Evolutionary conservation across 1,140 invertebrate genomes (phyloP).

Genomic region (Sinonovacula constricta): DNA sequence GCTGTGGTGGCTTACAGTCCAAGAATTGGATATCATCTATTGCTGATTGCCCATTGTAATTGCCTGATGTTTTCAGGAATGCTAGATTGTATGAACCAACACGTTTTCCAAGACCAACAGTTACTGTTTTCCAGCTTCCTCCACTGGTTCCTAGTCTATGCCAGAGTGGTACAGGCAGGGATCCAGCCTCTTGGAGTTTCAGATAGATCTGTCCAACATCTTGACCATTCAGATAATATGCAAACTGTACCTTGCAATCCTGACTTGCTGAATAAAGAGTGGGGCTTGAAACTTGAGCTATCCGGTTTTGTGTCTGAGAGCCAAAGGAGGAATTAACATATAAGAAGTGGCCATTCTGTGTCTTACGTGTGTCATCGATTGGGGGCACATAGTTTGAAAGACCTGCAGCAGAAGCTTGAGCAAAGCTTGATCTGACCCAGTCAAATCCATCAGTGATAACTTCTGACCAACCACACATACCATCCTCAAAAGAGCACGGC

Average conservation of each 20-base stretch:
- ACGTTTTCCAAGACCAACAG: constrained; percentile 61
- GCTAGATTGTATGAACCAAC: constrained; percentile 55
- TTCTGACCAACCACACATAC: constrained; percentile 64
- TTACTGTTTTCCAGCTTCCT: constrained; percentile 52
- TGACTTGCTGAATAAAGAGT: constrained; percentile 53
- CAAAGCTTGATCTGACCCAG: constrained; percentile 60
- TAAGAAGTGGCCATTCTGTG: constrained; percentile 62
- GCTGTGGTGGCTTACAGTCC: constrained; percentile 62
- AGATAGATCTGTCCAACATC: constrained; percentile 54
- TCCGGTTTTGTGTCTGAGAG: constrained; percentile 43
- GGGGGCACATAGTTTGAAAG: constrained; percentile 55
- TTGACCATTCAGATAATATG: constrained; percentile 86
- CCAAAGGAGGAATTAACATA: constrained; percentile 61
- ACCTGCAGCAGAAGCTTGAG: constrained; percentile 32
- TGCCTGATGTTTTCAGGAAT: constrained; percentile 55
- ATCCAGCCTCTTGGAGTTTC: constrained; percentile 37
- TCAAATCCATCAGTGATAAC: constrained; percentile 59
- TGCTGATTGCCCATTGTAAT: constrained; percentile 67
- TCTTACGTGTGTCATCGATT: constrained; percentile 54
- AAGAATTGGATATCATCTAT: constrained; percentile 72
- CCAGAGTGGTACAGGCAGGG: constrained; percentile 50
- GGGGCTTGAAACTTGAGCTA: constrained; percentile 58
- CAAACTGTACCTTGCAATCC: constrained; percentile 81
- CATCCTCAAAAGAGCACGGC: constrained; percentile 65
- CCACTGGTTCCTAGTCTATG: constrained; percentile 17